Base-by-base conservation (phyloP, 2,797 vertebrate genomes). In the Chiloscyllium punctatum region DNA sequence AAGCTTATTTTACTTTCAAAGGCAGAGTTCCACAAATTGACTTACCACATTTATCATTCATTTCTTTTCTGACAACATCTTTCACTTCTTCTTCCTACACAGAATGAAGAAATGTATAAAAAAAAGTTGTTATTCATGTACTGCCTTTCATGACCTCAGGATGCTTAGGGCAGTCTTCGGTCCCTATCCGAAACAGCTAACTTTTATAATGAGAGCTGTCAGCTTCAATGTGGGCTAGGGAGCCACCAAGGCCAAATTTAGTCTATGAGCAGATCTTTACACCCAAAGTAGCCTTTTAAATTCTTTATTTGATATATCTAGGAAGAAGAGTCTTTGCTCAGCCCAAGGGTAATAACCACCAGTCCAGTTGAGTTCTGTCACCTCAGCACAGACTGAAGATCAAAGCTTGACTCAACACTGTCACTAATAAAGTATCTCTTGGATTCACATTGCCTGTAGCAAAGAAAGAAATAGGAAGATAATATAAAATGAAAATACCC, bases 11-110 rank as follows among this genome's bases (percentile, higher is more conserved):
- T 72, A 95, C 6, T 92, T 92, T 92, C 62, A 92, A 18, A n/a
- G 2, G 23, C 42, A 53, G 30, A 74, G 15, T 95, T 33, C 57
- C 48, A 33, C 0, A 0, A 0, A 68, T 79, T 0, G 0, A 96
- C 98, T 98, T 97, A 99, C 98, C 98, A 0, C 98, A 98, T 96
- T 97, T 98, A 95, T 97, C 96, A 86, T 96, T 97, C 97, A 99
- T 97, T 96, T 98, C 98, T 0, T 97, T 98, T 84, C 97, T 98
- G 96, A 99, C 97, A 1, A 99, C 96, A 90, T 98, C 97, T 97
- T 98, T 98, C 97, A 99, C 98, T 33, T 98, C 98, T 96, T 98
- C 97, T 88, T 97, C 98, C 98, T 99, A 96, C 11, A 97, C 53
- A 96, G 42, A 69, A 42, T 95, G 96, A 8, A 94, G 53, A 96